Conservation (phyloP, 2,888 invertebrate genomes). For the Acronicta aceris region DNA sequence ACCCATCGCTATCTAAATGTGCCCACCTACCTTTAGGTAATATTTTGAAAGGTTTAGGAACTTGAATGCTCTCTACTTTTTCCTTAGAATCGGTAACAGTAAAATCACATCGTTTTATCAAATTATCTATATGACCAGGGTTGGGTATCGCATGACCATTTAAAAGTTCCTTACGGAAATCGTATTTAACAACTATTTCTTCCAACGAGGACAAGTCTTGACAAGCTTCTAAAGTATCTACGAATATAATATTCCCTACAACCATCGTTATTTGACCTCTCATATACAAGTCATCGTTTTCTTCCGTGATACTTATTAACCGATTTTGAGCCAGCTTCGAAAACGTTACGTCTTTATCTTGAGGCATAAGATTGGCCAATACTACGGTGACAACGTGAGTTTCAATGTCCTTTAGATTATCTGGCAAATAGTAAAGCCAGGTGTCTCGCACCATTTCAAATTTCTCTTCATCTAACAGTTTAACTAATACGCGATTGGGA, state of each 20-base stretch:
- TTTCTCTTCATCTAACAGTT: constrained; percentile 90
- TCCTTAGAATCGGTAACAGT: constrained; percentile 61
- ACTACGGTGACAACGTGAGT: constrained; percentile 79
- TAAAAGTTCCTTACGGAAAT: constrained; percentile 87
- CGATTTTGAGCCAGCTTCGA: constrained; percentile 72
- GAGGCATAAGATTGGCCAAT: constrained; percentile 76
- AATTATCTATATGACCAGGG: constrained; percentile 81
- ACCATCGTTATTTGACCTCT: constrained; percentile 87
- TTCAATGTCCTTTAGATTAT: constrained; percentile 82
- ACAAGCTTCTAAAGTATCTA: constrained; percentile 90
- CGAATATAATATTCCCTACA: constrained; percentile 90
- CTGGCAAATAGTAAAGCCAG: constrained; percentile 85
- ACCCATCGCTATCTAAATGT: constrained; percentile 77
- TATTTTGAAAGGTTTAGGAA: constrained; percentile 47
- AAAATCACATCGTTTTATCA: constrained; percentile 82
- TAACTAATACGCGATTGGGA: constrained; percentile 80
- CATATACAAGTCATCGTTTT: constrained; percentile 75
- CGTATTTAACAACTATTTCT: constrained; percentile 85
- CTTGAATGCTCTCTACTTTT: constrained; percentile 43
- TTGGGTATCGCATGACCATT: constrained; percentile 77
- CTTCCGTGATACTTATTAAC: constrained; percentile 69
- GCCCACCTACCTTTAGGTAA: constrained; percentile 79
- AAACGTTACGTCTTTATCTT: constrained; percentile 80
- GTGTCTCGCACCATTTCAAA: constrained; percentile 76
- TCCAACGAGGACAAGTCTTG: constrained; percentile 85